Evolutionary conservation across 92 coral and sea anemone species (phyloP).

Genomic region (Metridium senile): DNA sequence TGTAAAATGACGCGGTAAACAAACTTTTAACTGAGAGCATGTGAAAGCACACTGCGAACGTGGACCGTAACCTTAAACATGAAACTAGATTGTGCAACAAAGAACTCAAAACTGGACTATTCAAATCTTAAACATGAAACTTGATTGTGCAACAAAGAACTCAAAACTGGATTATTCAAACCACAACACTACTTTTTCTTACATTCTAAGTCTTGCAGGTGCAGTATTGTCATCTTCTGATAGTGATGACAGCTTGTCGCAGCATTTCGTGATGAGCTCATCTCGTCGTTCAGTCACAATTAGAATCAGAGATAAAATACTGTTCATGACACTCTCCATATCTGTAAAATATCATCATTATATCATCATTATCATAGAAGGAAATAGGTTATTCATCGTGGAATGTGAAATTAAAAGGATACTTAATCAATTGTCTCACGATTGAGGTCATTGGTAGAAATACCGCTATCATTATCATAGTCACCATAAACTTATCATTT

Average conservation of each 20-base stretch:
- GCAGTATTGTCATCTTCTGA: constrained; percentile 71
- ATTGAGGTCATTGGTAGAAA: too few species aligned
- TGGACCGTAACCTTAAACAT: too few species aligned
- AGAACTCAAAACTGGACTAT: too few species aligned
- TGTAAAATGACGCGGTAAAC: too few species aligned
- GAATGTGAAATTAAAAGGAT: too few species aligned
- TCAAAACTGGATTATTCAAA: neutral
- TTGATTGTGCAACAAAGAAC: neutral
- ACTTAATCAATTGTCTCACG: too few species aligned
- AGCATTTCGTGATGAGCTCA: constrained; percentile 76
- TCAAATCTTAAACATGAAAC: too few species aligned
- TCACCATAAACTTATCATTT: neutral
- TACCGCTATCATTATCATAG: neutral
- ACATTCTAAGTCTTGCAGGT: constrained; percentile 82
- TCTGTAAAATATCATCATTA: constrained; percentile 44
- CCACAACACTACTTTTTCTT: constrained; percentile 22
- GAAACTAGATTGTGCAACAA: too few species aligned
- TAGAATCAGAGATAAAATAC: constrained; percentile 81
- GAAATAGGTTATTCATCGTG: too few species aligned
- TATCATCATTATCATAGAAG: neutral
- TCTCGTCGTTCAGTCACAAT: constrained; percentile 81
- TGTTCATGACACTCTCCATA: constrained; percentile 94
- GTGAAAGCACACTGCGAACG: too few species aligned
- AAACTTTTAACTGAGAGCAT: too few species aligned
- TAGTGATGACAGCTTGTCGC: constrained; percentile 63